These are phyloP conservation scores for Esox niger DNA, from an alignment of 2,113 vertebrate genomes.

Conservation along the genomic window DNA sequence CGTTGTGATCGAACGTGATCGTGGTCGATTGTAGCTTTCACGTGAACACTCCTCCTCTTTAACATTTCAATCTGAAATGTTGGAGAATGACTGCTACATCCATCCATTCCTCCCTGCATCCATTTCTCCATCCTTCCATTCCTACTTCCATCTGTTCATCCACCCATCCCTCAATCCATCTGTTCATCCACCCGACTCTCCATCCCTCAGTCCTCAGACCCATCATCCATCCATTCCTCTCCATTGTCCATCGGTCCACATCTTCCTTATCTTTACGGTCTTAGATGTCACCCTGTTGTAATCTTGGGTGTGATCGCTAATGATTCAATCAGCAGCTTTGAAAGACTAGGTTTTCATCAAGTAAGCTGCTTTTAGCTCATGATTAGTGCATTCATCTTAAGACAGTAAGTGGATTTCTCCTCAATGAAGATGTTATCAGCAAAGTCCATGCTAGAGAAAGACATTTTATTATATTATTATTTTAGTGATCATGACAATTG, in stretches of 20 bases:
- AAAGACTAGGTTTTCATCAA: constrained; percentile 51
- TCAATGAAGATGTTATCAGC: no score
- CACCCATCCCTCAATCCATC: neutral
- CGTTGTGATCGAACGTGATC: constrained; percentile 19
- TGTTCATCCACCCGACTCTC: neutral
- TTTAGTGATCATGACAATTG: no score
- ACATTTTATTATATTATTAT: no score
- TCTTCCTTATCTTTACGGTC: constrained; percentile 7
- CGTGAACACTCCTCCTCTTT: constrained; percentile 3
- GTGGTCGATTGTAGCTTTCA: constrained; percentile 31
- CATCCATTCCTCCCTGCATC: neutral
- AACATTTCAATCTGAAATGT: neutral
- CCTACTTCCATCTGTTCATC: no score
- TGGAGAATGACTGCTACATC: neutral
- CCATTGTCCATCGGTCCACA: neutral
- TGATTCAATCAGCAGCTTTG: constrained; percentile 69
- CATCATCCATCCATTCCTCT: neutral
- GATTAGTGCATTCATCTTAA: no score
- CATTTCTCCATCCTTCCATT: no score
- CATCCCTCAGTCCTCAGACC: neutral
- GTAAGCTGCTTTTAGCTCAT: constrained; percentile 68
- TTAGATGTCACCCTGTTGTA: constrained; percentile 21
- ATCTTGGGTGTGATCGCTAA: constrained; percentile 45
- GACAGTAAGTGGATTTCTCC: no score
- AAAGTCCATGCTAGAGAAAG: no score